Base-by-base conservation (phyloP, 2,888 invertebrate species). In the Heliconius erato region DNA sequence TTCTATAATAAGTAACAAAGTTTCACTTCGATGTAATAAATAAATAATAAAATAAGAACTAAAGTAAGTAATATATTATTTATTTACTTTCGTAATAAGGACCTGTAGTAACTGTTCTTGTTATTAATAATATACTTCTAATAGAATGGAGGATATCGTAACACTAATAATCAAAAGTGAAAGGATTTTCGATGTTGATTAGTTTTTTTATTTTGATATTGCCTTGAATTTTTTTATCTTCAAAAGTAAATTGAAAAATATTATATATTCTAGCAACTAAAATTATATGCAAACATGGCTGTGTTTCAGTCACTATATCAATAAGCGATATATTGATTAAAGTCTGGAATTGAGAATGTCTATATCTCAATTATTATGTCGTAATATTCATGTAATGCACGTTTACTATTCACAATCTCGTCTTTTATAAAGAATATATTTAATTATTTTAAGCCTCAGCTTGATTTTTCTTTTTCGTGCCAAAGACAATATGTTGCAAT, bases 141-240 rank as follows among this genome's bases (percentile, higher is more conserved):
- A n/a, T 44, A 44, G 44, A 44, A 49, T 44, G 72, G 6, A 72
- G 44, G 40, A 72, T 72, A 72, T 40, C 44, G 44, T 72, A 72
- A 26, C n/a, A 14, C 44, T 71, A 35, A 59, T 59, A 59, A 35
- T 40, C 6, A n/a, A 44, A 44, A 72, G 71, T 72, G 71, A 72
- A 72, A 72, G 71, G 71, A 40, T 69, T 35, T n/a, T 71, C 40
- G n/a, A 71, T 72, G 44, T 72, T 72, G 16, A 72, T 44, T 72
- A 44, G 44, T 72, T 49, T 26, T 72, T 72, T 44, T 72, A 72
- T 49, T 72, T 40, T 35, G 7, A 14, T 35, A 19, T 76, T n/a
- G 40, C 76, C 63, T 76, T 76, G 76, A 63, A 40, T 16, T 72
- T 72, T 76, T 76, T 76, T 76, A 63, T 63, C n/a, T n/a, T 63